These are phyloP conservation scores for Dynastes tityus DNA, from an alignment of 2,888 invertebrate genomes.

Conservation along the genomic window DNA sequence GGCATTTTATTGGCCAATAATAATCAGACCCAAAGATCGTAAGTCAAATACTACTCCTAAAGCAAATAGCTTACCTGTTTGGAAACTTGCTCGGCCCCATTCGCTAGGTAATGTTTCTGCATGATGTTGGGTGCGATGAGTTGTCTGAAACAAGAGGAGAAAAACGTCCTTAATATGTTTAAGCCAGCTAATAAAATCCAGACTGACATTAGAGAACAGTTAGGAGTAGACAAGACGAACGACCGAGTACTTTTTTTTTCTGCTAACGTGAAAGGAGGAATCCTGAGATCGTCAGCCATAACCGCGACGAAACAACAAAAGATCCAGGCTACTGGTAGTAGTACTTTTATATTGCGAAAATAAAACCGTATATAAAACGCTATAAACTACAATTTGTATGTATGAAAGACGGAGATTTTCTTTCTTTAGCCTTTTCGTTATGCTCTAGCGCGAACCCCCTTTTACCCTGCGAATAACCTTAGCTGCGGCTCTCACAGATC, in stretches of 20 bases:
- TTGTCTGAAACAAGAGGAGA: slow-evolving; percentile 81
- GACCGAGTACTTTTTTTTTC: too few relatives aligned
- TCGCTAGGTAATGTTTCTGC: slow-evolving; percentile 91
- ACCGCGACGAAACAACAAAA: slow-evolving; percentile 10
- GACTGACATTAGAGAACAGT: too few relatives aligned
- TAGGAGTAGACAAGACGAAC: too few relatives aligned
- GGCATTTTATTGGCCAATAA: too few relatives aligned
- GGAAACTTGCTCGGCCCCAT: slow-evolving; percentile 87
- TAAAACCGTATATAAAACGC: slow-evolving; percentile 24
- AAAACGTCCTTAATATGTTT: slow-evolving; percentile 32
- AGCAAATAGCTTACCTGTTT: slow-evolving; percentile 78
- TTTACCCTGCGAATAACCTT: background rate
- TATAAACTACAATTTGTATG: slow-evolving; percentile 48
- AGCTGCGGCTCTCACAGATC: background rate
- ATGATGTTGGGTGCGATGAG: slow-evolving; percentile 93
- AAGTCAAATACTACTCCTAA: too few relatives aligned
- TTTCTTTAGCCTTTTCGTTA: slow-evolving; percentile 24
- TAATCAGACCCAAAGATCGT: too few relatives aligned
- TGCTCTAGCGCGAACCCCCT: background rate
- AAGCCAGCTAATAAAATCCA: slow-evolving; percentile 15
- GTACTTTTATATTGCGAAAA: background rate
- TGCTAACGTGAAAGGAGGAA: too few relatives aligned
- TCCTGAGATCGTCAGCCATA: background rate
- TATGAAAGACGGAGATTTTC: slow-evolving; percentile 40
- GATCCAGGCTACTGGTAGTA: background rate